phyloP scores from a whole-genome alignment of 2,888 invertebrate genomes.

The Drosophila hamatofila region DNA sequence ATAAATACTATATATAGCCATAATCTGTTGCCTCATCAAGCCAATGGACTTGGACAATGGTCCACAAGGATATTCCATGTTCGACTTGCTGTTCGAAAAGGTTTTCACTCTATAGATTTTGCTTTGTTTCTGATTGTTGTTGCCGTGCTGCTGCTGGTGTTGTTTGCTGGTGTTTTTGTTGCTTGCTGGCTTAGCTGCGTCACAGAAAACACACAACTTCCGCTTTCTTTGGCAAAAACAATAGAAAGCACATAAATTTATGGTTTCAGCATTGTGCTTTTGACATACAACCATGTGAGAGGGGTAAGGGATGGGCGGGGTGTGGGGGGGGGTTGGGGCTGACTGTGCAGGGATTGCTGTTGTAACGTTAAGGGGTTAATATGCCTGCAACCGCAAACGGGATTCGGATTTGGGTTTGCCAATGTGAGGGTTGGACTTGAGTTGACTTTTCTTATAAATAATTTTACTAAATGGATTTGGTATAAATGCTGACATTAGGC shows the following conservation, averaged over 20 bases:
- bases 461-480: constrained; percentile 80
- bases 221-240: constrained; percentile 80
- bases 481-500: constrained; percentile 69
- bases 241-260: constrained; percentile 82
- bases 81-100: not conserved
- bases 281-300: constrained; percentile 70
- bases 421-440: constrained; percentile 25
- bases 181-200: constrained; percentile 46
- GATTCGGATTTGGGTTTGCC: constrained; percentile 62
- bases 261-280: constrained; percentile 82
- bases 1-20: too few relatives aligned
- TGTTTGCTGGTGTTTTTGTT: constrained; percentile 38
- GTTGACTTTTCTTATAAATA: constrained; percentile 78
- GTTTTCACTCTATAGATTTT: constrained; percentile 14
- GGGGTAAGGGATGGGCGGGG: not conserved
- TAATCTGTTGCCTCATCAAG: too few relatives aligned
- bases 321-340: not conserved
- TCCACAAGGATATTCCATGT: not conserved
- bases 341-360: constrained; percentile 6
- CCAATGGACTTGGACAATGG: too few relatives aligned
- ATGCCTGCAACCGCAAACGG: constrained; percentile 79
- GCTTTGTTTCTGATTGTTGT: constrained; percentile 39
- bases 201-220: constrained; percentile 78
- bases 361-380: constrained; percentile 76
- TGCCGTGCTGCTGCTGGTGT: constrained; percentile 39